Percentiles rank a stretch among this genome's conserved stretches.
phyloP scores from a whole-genome alignment of 2,888 invertebrate species.

The Phasia obesa region DNA sequence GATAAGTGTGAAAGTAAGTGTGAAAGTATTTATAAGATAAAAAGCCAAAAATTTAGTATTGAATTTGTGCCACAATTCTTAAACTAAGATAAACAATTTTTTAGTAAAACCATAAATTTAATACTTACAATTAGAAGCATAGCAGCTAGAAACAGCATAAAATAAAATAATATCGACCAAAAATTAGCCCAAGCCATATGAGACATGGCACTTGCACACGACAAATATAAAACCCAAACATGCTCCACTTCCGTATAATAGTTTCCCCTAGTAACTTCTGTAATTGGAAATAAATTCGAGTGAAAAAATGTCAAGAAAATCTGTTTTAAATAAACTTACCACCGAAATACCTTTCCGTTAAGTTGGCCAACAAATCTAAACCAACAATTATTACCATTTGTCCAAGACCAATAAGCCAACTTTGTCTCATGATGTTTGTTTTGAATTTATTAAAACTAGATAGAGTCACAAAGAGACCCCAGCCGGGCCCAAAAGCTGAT shows the following conservation, averaged over 20 bases:
- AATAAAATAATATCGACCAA: constrained; percentile 89
- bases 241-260: constrained; percentile 68
- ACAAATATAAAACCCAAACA: constrained; percentile 76
- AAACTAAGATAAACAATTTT: neutral
- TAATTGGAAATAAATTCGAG: neutral
- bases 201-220: constrained; percentile 75
- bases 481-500: constrained; percentile 92
- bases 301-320: neutral
- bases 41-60: no score
- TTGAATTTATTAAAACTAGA: constrained; percentile 91
- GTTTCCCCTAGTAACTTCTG: constrained; percentile 51
- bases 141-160: constrained; percentile 89
- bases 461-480: constrained; percentile 91
- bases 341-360: constrained; percentile 85
- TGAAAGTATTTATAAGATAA: no score
- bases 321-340: constrained; percentile 35
- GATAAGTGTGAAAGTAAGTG: no score
- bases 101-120: neutral
- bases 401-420: constrained; percentile 76
- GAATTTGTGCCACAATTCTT: no score
- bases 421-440: constrained; percentile 85
- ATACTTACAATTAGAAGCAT: constrained; percentile 88
- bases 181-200: constrained; percentile 84
- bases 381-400: constrained; percentile 76
- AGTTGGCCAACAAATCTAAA: constrained; percentile 87